Conservation (phyloP, 2,797 vertebrate genomes). For the Sebastolobus altivelis region DNA sequence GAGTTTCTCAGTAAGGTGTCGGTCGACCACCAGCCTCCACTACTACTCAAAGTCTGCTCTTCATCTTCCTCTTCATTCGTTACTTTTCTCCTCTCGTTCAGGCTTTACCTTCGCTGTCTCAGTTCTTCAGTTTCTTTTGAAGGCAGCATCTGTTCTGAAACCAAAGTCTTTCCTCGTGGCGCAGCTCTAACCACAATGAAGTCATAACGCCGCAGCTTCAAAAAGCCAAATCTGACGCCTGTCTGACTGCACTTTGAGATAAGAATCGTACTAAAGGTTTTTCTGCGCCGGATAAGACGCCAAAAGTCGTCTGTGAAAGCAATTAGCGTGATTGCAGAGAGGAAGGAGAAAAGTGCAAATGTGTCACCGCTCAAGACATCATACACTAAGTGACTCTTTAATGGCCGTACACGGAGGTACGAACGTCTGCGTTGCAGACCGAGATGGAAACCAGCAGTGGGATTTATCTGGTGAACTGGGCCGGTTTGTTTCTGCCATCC, state of each 20-base stretch:
- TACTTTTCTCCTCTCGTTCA: background rate
- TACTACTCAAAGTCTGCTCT: background rate
- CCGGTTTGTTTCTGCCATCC: constrained; percentile 57
- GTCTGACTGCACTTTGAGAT: constrained; percentile 65
- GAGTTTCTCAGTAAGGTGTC: background rate
- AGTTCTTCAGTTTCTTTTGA: constrained; percentile 2
- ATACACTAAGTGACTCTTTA: constrained; percentile 18
- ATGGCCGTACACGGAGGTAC: constrained; percentile 24
- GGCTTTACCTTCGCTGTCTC: constrained; percentile 33
- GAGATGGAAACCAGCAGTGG: background rate
- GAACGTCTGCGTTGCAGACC: background rate
- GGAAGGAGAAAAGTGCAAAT: constrained; percentile 77
- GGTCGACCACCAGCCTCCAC: background rate
- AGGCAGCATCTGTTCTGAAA: constrained; percentile 43
- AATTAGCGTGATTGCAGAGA: constrained; percentile 73
- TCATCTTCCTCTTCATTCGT: background rate
- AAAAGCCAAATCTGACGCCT: constrained; percentile 59
- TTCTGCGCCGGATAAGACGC: constrained; percentile 5
- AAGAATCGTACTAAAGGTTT: constrained; percentile 53
- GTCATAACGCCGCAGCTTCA: constrained; percentile 53
- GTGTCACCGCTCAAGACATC: constrained; percentile 56
- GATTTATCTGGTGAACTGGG: background rate
- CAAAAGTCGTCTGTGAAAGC: constrained; percentile 68
- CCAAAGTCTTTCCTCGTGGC: constrained; percentile 28
- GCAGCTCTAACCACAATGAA: constrained; percentile 57